Conservation (phyloP, 2,888 invertebrate species). For the Meta bourneti region DNA sequence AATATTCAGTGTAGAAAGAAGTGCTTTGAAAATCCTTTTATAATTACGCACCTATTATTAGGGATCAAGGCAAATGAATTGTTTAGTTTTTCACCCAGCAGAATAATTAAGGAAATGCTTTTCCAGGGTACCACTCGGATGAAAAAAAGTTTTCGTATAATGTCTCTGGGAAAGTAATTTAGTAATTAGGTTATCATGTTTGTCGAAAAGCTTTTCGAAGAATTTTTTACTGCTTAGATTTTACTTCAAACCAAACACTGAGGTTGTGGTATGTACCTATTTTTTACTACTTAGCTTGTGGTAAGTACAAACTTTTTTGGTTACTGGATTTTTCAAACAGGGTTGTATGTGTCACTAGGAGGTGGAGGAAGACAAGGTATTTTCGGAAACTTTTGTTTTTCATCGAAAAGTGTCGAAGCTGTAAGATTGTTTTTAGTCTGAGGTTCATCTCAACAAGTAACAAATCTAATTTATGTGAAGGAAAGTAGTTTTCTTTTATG, state of each 20-base stretch:
- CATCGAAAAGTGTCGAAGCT: too few relatives aligned
- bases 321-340: too few relatives aligned
- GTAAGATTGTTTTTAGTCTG: too few relatives aligned
- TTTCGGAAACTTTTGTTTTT: too few relatives aligned
- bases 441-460: too few relatives aligned
- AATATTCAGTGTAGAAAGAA: too few relatives aligned
- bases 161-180: slow-evolving; percentile 34
- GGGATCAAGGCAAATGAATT: slow-evolving; percentile 31
- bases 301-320: too few relatives aligned
- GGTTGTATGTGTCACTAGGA: too few relatives aligned
- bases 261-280: slow-evolving; percentile 2
- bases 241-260: background rate
- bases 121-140: background rate
- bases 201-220: background rate
- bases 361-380: too few relatives aligned
- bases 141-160: slow-evolving; percentile 21
- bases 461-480: background rate
- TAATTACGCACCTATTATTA: slow-evolving; percentile 41
- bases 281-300: background rate
- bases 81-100: slow-evolving; percentile 15
- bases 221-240: background rate
- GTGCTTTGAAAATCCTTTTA: slow-evolving; percentile 12
- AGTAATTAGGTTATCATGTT: slow-evolving; percentile 51
- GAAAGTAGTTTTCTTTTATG: background rate
- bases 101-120: slow-evolving; percentile 65